A percentile compares a stretch with the other conserved stretches of the same genome.
phyloP scores from a whole-genome alignment of 1,140 invertebrate genomes.

The Eueides isabella region DNA sequence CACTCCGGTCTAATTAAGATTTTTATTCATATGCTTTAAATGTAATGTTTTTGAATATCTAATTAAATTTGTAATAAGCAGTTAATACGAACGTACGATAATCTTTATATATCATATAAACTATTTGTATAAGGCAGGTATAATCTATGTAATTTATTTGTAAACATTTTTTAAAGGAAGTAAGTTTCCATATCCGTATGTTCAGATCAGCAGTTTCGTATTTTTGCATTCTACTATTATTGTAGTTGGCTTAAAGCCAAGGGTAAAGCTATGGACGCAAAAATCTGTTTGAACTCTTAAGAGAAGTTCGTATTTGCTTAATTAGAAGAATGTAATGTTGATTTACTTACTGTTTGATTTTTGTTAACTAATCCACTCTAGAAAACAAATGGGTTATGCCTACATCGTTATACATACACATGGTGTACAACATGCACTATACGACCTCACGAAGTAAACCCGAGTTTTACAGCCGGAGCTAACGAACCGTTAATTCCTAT shows the following conservation, averaged over 20 bases:
- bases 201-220: constrained; percentile 7
- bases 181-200: constrained; percentile 6
- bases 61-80: no score
- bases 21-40: no score
- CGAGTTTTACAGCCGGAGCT: constrained; percentile 40
- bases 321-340: background rate
- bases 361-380: background rate
- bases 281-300: constrained; percentile 8
- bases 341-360: background rate
- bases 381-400: background rate
- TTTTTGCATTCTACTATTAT: constrained; percentile 20
- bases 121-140: background rate
- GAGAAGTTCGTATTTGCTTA: constrained; percentile 7
- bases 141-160: background rate
- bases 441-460: constrained; percentile 16
- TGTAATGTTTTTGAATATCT: no score
- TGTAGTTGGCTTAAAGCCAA: constrained; percentile 15
- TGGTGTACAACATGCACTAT: background rate
- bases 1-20: no score
- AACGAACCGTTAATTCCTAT: constrained; percentile 59
- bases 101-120: background rate
- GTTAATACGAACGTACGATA: no score
- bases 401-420: background rate
- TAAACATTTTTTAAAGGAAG: background rate
- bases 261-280: background rate